Evolutionary conservation across 1,140 invertebrate species (phyloP), one percentile per base, ranked within the genome.

Genomic region (Steinernema feltiae): DNA sequence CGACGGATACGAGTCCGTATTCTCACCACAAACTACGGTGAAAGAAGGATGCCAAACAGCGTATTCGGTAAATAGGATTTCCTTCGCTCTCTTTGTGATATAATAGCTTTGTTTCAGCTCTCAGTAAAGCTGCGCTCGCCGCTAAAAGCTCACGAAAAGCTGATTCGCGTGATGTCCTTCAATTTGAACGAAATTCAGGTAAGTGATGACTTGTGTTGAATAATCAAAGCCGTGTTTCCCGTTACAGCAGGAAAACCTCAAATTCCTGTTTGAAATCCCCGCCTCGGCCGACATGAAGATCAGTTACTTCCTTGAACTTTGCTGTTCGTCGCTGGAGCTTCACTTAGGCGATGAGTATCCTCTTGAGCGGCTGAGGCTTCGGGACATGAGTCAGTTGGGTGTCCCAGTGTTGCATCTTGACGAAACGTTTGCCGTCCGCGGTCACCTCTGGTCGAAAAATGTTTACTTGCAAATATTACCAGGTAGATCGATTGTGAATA

Each of bases 201-300:
- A 30, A 75, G 63, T 78, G 0, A 29, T 76, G 21, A n/a, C 1
- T 0, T 77, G 27, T 72, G 35, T 48, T n/a, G 18, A 63, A 15
- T 30, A 12, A 41, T 72, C 18, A 27, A 72, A 41, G 24, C 18
- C 18, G 72, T 21, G 21, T 0, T 21, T 12, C 41, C 30, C 18
- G 12, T 74, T 73, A 71, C 77, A 75, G 73, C 29, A 63, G 29
- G 76, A 79, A 29, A 79, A 78, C 21, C 78, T 76, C 76, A 74
- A 75, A 48, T 70, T 27, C 18, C 71, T 79, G 1, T 79, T 79
- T 48, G 78, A 79, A 48, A 27, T 79, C 1, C 75, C 77, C 1
- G 72, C 70, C 0, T 78, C 76, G 1, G 30, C 48, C 30, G 70
- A 35, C 29, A 77, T 70, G 1, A n/a, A 63, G 3, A 27, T 77